These are phyloP conservation scores for Tetranychus cinnabarinus DNA, from an alignment of 1,140 invertebrate genomes.

Conservation along the genomic window DNA sequence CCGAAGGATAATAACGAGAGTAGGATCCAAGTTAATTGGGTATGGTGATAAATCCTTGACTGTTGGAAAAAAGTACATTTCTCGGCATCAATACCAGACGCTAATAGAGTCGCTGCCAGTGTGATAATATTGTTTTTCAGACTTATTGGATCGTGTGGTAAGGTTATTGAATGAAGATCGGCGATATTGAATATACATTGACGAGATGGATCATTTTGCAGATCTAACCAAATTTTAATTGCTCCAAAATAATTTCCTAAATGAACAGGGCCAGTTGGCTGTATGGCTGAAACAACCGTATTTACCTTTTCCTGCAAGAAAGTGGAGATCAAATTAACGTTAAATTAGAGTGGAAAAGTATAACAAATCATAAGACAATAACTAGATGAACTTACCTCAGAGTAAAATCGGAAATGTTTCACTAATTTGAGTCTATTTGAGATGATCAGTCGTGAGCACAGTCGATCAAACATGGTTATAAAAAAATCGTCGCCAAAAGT, in stretches of 20 bases:
- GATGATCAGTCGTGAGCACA: too few relatives aligned
- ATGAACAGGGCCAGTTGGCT: conserved; percentile 80
- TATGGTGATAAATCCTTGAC: conserved; percentile 55
- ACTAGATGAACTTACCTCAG: not conserved
- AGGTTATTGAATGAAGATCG: conserved; percentile 81
- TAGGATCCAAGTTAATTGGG: conserved; percentile 71
- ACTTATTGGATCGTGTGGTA: conserved; percentile 39
- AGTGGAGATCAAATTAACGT: not conserved
- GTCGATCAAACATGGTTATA: too few relatives aligned
- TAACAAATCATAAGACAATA: not conserved
- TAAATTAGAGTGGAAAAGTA: not conserved
- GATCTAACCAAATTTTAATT: conserved; percentile 53
- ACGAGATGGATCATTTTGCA: conserved; percentile 42
- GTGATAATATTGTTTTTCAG: conserved; percentile 36
- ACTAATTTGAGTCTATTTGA: not conserved
- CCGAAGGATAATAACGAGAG: conserved; percentile 59
- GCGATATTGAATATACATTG: conserved; percentile 61
- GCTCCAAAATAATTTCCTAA: conserved; percentile 93
- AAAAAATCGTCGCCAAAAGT: too few relatives aligned
- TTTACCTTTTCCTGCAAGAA: not conserved
- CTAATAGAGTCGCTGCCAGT: conserved; percentile 59
- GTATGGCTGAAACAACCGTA: conserved; percentile 55
- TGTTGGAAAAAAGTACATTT: conserved; percentile 68
- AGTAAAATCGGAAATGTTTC: not conserved
- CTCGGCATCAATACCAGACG: conserved; percentile 67